Base-by-base conservation (phyloP, 2,797 vertebrate species). In the Catostomus latipinnis region DNA sequence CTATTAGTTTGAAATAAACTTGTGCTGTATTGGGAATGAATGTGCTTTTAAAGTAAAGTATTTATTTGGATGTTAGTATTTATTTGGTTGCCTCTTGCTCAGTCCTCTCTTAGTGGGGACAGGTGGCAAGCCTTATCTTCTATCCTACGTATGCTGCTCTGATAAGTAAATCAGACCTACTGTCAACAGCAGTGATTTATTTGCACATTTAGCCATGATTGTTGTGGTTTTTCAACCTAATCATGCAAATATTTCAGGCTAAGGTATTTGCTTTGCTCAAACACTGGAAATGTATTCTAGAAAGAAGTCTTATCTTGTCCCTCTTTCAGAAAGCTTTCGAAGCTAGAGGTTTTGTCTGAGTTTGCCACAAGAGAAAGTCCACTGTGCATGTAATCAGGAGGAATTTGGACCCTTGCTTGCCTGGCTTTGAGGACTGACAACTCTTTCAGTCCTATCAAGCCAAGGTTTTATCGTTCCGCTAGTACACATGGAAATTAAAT, bases 381-480 rank as follows among this genome's bases (percentile, higher is more conserved):
- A 78, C 9, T 62, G 11, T 70, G 58, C 46, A 16, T 45, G 50
- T 74, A 43, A 76, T 83, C 63, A 67, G 7, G 65, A 63, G 70
- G 83, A 85, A 58, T 85, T 85, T 85, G 82, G 61, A 86, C 74
- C 83, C 11, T 8, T 70, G 48, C 43, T 52, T 66, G 48, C 43
- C 48, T 66, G 46, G 12, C 34, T 58, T 4, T 50, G 58, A 62
- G 67, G 49, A 74, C 56, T 80, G 60, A 81, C 13, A 72, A 49
- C 70, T 45, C 8, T 54, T 81, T 76, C 6, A n/a, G 52, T 18
- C 9, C 6, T 4, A 5, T 71, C n/a, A 45, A 22, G 52, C n/a
- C 10, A 54, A 53, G 12, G 12, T 10, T 53, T 53, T 12, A 53
- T 12, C 57, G 6, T 60, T 67, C 45, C 48, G 11, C 1, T 16